phyloP scores from a whole-genome alignment of 2,888 invertebrate species.

The Archips xylosteana region DNA sequence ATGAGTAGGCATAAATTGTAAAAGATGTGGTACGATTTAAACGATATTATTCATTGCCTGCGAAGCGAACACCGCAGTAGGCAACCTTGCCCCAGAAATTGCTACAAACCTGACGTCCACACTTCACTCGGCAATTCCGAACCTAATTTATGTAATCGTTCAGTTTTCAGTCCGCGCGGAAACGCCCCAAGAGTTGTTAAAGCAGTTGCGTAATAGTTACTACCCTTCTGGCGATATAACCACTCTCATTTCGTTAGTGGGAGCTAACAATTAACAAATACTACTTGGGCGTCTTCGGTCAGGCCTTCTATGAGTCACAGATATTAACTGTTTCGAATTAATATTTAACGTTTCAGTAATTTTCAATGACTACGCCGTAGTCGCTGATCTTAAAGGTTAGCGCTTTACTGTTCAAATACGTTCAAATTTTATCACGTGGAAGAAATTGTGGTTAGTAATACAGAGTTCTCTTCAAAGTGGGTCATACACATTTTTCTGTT shows the following conservation, averaged over 20 bases:
- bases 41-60: conserved; percentile 37
- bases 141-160: conserved; percentile 37
- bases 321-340: neutral
- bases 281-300: neutral
- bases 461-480: neutral
- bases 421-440: neutral
- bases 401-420: neutral
- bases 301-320: neutral
- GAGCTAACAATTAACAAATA: conserved; percentile 1
- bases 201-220: conserved; percentile 21
- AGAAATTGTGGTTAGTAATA: neutral
- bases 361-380: neutral
- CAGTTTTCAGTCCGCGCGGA: conserved; percentile 26
- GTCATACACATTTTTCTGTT: no score
- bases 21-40: conserved; percentile 29
- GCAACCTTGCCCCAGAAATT: conserved; percentile 40
- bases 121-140: conserved; percentile 35
- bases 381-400: neutral
- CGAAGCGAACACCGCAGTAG: conserved; percentile 36
- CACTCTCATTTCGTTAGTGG: neutral
- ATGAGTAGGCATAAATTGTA: conserved; percentile 6
- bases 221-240: neutral
- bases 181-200: conserved; percentile 19
- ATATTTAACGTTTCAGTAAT: neutral
- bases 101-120: conserved; percentile 38